Evolutionary conservation across 2,888 invertebrate genomes (phyloP), one percentile per base, ranked within the genome.

Genomic region (Alloplasta piceator): DNA sequence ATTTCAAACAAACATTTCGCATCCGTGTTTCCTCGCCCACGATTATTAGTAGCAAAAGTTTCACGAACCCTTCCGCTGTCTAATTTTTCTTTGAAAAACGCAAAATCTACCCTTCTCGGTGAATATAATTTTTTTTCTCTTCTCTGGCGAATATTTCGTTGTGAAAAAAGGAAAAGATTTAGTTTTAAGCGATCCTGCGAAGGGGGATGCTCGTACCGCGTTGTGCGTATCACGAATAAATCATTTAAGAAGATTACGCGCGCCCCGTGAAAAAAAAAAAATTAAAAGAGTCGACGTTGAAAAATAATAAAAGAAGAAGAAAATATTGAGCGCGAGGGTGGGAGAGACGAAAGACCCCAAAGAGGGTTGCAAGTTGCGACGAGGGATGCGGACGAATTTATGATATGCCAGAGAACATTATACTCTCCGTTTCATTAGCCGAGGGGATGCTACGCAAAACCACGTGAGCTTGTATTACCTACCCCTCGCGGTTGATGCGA

Each of bases 161-260:
- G 26, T 26, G 3, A 26, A 2, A 26, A 26, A 26, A 26, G 70
- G 52, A 55, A 60, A 71, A 63, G 76, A 70, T 80, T 75, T 46
- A 52, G 12, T 66, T 66, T 39, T 26, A 43, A 5, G 16, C 41
- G 16, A 52, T 52, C 64, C 48, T 50, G 10, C 36, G 26, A 56
- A 36, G 38, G 7, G 12, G 12, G 39, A 60, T 60, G 26, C 1
- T 26, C 26, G 26, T 26, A 26, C 26, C 26, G 14, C n/a, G 9
- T 10, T 39, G 71, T 63, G 61, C 67, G 76, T 76, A 80, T 68
- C 60, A 38, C 7, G 79, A 72, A 82, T 84, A 85, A 86, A 87
- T 87, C 85, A 80, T 87, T 84, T 86, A 87, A 88, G 86, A 82
- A 83, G 88, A 86, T 88, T 87, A 87, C 74, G 81, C 48, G 80